Conservation (phyloP, 2,888 invertebrate species). For the Leptinotarsa peninsularis region DNA sequence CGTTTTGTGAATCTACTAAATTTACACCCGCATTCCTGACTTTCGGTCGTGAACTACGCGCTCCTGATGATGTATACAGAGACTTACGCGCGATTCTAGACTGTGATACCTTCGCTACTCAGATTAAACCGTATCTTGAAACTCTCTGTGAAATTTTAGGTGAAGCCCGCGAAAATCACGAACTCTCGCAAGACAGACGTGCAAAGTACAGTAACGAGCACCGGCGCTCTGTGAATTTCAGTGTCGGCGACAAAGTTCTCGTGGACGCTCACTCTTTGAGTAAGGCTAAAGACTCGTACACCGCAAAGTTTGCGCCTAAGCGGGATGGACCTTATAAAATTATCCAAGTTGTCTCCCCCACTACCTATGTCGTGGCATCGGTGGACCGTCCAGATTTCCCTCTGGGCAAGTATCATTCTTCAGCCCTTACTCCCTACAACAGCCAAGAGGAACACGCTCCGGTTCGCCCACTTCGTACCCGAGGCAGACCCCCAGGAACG, state of each 20-base stretch:
- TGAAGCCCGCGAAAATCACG: background rate
- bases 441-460: constrained; percentile 4
- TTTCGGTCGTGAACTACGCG: constrained; percentile 32
- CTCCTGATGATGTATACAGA: constrained; percentile 45
- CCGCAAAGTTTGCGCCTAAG: constrained; percentile 34
- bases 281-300: constrained; percentile 8
- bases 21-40: constrained; percentile 56
- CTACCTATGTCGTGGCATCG: constrained; percentile 22
- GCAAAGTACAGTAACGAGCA: constrained; percentile 2
- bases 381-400: background rate
- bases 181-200: background rate
- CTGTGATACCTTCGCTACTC: constrained; percentile 38
- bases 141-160: constrained; percentile 14
- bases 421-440: constrained; percentile 19
- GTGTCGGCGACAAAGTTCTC: constrained; percentile 36
- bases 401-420: constrained; percentile 22
- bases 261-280: constrained; percentile 21
- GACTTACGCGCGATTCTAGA: constrained; percentile 34
- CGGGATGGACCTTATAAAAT: constrained; percentile 33
- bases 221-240: constrained; percentile 24
- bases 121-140: constrained; percentile 37
- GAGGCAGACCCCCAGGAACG: constrained; percentile 11
- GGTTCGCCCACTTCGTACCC: constrained; percentile 1
- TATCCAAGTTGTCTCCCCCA: constrained; percentile 15
- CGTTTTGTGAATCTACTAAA: constrained; percentile 39